Percentiles rank a stretch among this genome's conserved stretches.
phyloP scores from a whole-genome alignment of 2,113 vertebrate species.

The Misgurnus mizolepis region DNA sequence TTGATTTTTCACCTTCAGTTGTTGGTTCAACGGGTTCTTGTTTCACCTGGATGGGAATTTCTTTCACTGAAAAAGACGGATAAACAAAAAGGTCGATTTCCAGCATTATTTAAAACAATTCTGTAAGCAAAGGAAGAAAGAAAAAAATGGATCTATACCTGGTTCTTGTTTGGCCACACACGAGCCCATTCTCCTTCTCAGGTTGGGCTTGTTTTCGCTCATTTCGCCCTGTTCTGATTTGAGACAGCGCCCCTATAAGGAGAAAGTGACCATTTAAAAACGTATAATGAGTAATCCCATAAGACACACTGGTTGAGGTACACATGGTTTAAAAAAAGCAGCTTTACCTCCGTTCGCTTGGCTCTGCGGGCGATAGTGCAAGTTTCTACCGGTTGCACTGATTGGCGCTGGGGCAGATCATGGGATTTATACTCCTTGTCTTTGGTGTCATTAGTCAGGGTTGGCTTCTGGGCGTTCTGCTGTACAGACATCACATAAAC shows the following conservation, averaged over 20 bases:
- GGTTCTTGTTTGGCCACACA: slow-evolving; percentile 77
- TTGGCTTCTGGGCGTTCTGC: slow-evolving; percentile 84
- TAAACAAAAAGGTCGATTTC: not conserved
- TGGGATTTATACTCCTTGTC: slow-evolving; percentile 97
- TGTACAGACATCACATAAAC: not conserved
- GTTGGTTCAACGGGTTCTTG: slow-evolving; percentile 71
- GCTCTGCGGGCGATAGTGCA: slow-evolving; percentile 89
- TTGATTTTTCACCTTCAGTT: slow-evolving; percentile 73
- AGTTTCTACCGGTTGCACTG: slow-evolving; percentile 83
- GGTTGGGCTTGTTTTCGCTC: slow-evolving; percentile 81
- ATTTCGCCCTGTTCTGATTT: slow-evolving; percentile 82
- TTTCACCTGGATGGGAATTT: slow-evolving; percentile 73
- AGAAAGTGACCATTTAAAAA: not conserved
- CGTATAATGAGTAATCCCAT: too few species aligned
- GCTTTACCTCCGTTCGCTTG: slow-evolving; percentile 88
- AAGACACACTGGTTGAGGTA: not conserved
- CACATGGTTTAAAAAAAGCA: not conserved
- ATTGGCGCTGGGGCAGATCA: slow-evolving; percentile 91
- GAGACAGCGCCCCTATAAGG: slow-evolving; percentile 67
- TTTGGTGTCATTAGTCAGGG: slow-evolving; percentile 87
- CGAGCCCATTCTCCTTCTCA: slow-evolving; percentile 92
- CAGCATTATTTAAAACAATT: not conserved
- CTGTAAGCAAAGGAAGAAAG: not conserved
- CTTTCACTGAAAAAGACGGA: slow-evolving; percentile 73
- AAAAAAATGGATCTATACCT: slow-evolving; percentile 71